Base-by-base conservation (phyloP, 2,113 vertebrate species). In the Synchiropus splendidus region DNA sequence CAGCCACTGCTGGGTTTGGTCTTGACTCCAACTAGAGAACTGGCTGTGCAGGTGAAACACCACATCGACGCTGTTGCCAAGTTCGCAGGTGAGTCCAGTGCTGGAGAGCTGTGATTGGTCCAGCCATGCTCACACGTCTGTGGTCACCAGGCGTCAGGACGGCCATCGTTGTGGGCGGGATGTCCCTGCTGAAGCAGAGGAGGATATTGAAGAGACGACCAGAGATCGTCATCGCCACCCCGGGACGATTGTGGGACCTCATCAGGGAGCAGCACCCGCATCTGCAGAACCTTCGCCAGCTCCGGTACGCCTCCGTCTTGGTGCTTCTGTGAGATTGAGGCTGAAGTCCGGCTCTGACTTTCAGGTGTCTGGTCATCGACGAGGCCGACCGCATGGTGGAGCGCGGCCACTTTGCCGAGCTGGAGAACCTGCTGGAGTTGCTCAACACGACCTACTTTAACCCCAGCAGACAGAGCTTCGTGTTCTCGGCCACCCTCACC, bases 321-420 rank as follows among this genome's bases (percentile, higher is more conserved):
- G n/a, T 14, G 6, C 21, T 43, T 42, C 16, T 41, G 11, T 21
- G 11, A 6, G 27, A 12, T n/a, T 18, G 27, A 11, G 5, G n/a
- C n/a, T n/a, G 38, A 27, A 27, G 21, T 27, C 21, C 8, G 21
- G 21, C 8, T 27, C 21, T 52, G 32, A 55, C 16, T 9, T 35
- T 1, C 75, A 98, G 95, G 72, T 95, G 92, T 70, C 83, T 98
- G 56, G 95, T 98, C 27, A 88, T 99, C 2, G 95, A 99, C 53
- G 95, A 99, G 77, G 95, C 95, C 0, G 95, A 98, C 66, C 83
- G 94, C 38, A 97, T 98, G 94, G 88, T 99, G 42, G 92, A 98
- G 71, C 89, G 84, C 62, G 94, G 92, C 38, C 95, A 98, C 77
- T 99, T 94, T 61, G 83, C 86, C 4, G 94, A 99, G 75, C 86